Percentiles rank a stretch among this genome's conserved stretches.
Conservation (phyloP, 2,797 vertebrate genomes). For the Menidia menidia region DNA sequence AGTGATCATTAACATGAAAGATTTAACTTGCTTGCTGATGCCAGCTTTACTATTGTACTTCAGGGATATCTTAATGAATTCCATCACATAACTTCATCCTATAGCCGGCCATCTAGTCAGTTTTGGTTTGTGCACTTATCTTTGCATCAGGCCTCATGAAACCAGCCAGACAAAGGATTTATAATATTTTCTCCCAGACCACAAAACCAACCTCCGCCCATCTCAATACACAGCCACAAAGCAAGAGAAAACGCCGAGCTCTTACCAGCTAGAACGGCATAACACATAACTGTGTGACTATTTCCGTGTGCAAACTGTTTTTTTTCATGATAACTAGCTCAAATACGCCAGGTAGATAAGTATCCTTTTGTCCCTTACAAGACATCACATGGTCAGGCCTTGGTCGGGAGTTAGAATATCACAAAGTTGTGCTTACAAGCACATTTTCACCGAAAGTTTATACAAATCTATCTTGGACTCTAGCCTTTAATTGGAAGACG, state of each 20-base stretch:
- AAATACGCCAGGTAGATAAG: neutral
- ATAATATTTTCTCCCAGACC: too few species aligned
- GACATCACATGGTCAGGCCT: neutral
- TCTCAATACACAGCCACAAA: neutral
- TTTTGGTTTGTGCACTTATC: neutral
- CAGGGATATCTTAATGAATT: slow-evolving; percentile 9
- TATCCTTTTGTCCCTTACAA: neutral
- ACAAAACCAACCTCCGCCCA: too few species aligned
- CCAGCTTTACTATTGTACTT: slow-evolving; percentile 23
- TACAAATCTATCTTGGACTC: too few species aligned
- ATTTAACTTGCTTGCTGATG: slow-evolving; percentile 27
- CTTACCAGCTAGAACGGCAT: neutral
- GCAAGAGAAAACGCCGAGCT: neutral
- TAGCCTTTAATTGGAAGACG: too few species aligned
- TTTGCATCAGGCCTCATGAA: neutral
- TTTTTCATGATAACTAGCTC: neutral
- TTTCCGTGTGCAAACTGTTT: neutral
- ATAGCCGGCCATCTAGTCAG: too few species aligned
- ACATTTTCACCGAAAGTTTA: too few species aligned
- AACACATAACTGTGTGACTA: neutral
- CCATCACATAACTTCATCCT: too few species aligned
- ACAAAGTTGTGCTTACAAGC: too few species aligned
- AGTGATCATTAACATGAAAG: slow-evolving; percentile 53
- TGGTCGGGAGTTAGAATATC: neutral
- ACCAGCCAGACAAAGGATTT: neutral